Conservation (phyloP, 2,888 invertebrate genomes). For the Tetragonisca angustula region DNA sequence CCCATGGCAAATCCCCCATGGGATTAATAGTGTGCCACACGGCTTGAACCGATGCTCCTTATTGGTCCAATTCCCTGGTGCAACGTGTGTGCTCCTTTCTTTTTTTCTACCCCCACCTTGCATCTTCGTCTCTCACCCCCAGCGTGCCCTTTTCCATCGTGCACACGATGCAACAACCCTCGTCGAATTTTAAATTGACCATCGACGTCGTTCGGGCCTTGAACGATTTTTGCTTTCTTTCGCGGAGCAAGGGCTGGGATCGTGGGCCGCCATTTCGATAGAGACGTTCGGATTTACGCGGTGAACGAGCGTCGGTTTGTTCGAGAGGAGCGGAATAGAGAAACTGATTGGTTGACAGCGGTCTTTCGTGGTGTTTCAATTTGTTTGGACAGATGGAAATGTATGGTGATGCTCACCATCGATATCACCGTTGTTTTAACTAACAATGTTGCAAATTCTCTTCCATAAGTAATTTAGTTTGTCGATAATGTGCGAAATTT, state of each 20-base stretch:
- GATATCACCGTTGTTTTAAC: background rate
- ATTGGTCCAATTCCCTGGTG: constrained; percentile 73
- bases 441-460: too few species aligned
- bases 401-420: background rate
- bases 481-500: too few species aligned
- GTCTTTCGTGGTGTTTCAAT: background rate
- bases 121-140: too few species aligned
- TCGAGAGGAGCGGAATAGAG: background rate
- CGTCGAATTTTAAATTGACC: constrained; percentile 63
- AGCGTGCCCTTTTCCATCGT: background rate
- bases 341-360: background rate
- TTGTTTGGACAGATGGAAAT: background rate
- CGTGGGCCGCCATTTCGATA: constrained; percentile 16
- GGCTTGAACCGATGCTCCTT: constrained; percentile 63
- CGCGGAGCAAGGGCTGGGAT: background rate
- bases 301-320: background rate
- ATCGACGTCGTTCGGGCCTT: constrained; percentile 10
- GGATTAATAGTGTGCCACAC: constrained; percentile 80
- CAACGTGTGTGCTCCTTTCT: constrained; percentile 52
- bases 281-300: constrained; percentile 37
- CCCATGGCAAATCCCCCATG: constrained; percentile 78
- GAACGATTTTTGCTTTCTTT: constrained; percentile 11
- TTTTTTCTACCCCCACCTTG: background rate
- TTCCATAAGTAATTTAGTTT: too few species aligned
- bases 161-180: constrained; percentile 7